phyloP scores from a whole-genome alignment of 2,797 vertebrate genomes.

The Buceros bicornis region DNA sequence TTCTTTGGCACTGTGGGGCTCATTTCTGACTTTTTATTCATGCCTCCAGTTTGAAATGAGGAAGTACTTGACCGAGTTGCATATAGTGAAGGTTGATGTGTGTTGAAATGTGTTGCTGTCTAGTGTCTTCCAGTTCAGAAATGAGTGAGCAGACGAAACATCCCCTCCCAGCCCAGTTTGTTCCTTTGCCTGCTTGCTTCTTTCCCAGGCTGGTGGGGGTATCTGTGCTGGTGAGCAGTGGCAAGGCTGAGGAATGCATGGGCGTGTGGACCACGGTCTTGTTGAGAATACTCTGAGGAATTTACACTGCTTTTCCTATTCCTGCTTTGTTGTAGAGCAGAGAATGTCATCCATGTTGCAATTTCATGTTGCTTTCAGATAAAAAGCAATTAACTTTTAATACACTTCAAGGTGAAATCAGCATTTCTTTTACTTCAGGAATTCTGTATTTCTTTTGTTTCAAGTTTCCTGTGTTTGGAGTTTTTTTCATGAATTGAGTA shows the following conservation, averaged over 20 bases:
- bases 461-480: neutral
- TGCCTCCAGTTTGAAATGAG: neutral
- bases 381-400: neutral
- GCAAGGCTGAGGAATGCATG: neutral
- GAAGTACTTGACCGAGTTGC: neutral
- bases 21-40: neutral
- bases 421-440: neutral
- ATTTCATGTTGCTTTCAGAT: neutral
- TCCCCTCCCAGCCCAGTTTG: neutral
- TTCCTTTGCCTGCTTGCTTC: rapidly evolving
- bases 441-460: neutral
- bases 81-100: rapidly evolving
- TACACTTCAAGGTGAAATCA: neutral
- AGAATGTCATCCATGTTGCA: neutral
- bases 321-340: neutral
- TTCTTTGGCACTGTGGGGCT: neutral
- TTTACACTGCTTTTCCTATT: neutral
- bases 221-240: rapidly evolving
- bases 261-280: neutral
- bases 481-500: neutral
- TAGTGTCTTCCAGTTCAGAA: neutral
- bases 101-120: neutral
- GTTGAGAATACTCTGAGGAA: neutral
- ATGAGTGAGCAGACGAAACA: neutral
- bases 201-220: neutral